phyloP scores from a whole-genome alignment of 2,797 vertebrate genomes.

The Tarsius wallacei region DNA sequence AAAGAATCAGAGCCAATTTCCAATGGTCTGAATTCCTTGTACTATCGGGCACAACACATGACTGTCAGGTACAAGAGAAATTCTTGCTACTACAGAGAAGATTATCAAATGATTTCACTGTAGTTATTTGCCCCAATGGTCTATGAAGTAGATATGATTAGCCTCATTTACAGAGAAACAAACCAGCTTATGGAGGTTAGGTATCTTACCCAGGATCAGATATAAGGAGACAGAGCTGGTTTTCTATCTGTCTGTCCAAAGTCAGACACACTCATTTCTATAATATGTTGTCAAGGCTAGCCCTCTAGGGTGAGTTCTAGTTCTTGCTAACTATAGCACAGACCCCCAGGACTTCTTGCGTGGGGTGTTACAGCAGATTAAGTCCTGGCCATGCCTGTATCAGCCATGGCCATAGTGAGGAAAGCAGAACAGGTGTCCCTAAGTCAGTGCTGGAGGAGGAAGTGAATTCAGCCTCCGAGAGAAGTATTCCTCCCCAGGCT shows the following conservation, averaged over 20 bases:
- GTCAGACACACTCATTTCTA: neutral
- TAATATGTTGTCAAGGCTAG: neutral
- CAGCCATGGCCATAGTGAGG: neutral
- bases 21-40: neutral
- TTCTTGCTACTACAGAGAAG: neutral
- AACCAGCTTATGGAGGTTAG: neutral
- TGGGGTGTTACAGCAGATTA: neutral
- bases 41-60: neutral
- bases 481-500: neutral
- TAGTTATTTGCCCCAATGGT: neutral
- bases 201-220: neutral
- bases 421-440: neutral
- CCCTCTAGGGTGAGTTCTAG: neutral
- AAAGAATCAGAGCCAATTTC: neutral
- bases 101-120: neutral
- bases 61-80: neutral
- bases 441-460: neutral
- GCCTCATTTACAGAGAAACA: neutral
- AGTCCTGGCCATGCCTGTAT: neutral
- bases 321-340: neutral
- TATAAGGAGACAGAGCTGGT: constrained; percentile 12
- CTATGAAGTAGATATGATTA: neutral
- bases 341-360: neutral
- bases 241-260: neutral
- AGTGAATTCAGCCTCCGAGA: neutral